A percentile compares a stretch with the other conserved stretches of the same genome.
Conservation (phyloP, 35 echinoderm and acorn worm genomes). For the Chiridota heheva region DNA sequence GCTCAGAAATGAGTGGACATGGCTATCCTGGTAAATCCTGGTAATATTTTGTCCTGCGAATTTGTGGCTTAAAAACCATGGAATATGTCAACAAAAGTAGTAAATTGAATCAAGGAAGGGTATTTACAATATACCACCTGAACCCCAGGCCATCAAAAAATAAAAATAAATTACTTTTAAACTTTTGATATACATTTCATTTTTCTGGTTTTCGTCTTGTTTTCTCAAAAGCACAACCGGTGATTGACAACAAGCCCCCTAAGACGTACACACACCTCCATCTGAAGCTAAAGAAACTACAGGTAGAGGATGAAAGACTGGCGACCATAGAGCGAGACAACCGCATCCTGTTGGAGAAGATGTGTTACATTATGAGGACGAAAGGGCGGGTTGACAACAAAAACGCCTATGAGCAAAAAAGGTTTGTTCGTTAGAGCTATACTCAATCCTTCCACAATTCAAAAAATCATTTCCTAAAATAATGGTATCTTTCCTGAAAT, state of each 20-base stretch:
- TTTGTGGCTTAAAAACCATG: too few species aligned
- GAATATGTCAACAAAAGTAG: too few species aligned
- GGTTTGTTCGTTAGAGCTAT: too few species aligned
- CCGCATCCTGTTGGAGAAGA: slow-evolving; percentile 93
- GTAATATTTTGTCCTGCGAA: too few species aligned
- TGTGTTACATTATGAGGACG: slow-evolving; percentile 95
- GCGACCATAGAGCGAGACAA: slow-evolving; percentile 94
- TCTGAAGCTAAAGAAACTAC: slow-evolving; percentile 95
- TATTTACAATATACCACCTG: too few species aligned
- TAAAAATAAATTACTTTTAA: background rate
- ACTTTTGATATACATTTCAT: background rate
- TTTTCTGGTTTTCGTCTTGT: background rate
- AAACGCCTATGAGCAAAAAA: slow-evolving; percentile 95
- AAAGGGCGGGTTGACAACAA: slow-evolving; percentile 82
- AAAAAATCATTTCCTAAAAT: too few species aligned
- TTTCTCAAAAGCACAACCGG: slow-evolving; percentile 16
- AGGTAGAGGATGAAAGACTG: slow-evolving; percentile 94
- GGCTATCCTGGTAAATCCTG: too few species aligned
- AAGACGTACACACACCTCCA: slow-evolving; percentile 97
- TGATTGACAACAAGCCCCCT: slow-evolving; percentile 91
- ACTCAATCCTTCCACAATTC: background rate
- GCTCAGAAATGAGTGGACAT: too few species aligned
- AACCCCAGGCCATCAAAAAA: too few species aligned
- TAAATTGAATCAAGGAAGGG: too few species aligned
- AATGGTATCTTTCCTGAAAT: too few species aligned